These are phyloP conservation scores for Brachionus asplanchnoidis DNA, from an alignment of 1,140 invertebrate genomes.

Conservation along the genomic window DNA sequence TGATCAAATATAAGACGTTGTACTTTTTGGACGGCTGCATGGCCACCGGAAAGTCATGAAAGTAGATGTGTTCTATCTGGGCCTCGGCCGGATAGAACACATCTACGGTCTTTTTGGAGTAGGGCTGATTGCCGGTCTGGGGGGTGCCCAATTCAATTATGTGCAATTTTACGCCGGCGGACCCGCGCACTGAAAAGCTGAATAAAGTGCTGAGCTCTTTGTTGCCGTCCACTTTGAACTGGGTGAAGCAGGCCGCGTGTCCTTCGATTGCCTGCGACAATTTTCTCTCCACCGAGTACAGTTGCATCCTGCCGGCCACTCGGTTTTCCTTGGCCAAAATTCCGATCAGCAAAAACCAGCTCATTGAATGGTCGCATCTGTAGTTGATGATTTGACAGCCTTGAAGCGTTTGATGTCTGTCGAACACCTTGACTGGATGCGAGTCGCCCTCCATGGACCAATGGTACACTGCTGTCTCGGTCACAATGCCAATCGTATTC, in stretches of 20 bases:
- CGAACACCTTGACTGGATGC: conserved; percentile 94
- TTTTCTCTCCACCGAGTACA: conserved; percentile 96
- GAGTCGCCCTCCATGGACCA: conserved; percentile 99
- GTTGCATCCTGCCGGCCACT: conserved; percentile 96
- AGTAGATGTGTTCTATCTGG: no score
- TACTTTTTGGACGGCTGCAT: conserved; percentile 85
- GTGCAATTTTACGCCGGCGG: conserved; percentile 84
- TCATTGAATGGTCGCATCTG: conserved; percentile 86
- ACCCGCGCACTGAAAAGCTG: conserved; percentile 84
- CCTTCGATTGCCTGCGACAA: conserved; percentile 95
- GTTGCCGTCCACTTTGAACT: conserved; percentile 93
- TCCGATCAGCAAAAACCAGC: conserved; percentile 91
- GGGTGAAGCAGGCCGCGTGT: conserved; percentile 93
- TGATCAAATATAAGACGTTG: conserved; percentile 96
- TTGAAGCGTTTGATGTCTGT: conserved; percentile 85
- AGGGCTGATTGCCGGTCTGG: conserved; percentile 88
- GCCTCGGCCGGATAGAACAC: conserved; percentile 98
- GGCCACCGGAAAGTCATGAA: conserved; percentile 97
- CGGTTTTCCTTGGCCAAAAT: conserved; percentile 73
- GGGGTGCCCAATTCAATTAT: conserved; percentile 96
- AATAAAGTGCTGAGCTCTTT: conserved; percentile 87
- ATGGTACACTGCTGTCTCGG: conserved; percentile 93
- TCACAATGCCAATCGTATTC: conserved; percentile 93
- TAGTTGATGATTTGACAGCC: conserved; percentile 99
- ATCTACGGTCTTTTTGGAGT: conserved; percentile 95